Base-by-base conservation (phyloP, 1,140 invertebrate genomes). In the Brachionus paranguensis region DNA sequence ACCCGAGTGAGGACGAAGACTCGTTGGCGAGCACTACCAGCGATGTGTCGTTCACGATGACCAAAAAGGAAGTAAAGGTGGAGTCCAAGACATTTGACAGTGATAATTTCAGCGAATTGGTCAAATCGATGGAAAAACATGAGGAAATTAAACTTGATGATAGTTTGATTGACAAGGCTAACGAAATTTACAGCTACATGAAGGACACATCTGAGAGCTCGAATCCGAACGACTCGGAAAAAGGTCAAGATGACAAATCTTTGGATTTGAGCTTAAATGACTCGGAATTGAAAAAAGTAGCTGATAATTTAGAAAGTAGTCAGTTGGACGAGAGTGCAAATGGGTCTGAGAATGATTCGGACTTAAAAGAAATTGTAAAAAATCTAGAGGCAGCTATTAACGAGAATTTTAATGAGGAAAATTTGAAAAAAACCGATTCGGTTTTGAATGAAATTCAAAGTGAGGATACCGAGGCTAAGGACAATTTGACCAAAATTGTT, bases 371-470 rank as follows among this genome's bases (percentile, higher is more conserved):
- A 76, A 14, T 76, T 10, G 72, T 17, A 24, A 47, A 50, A 29
- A 76, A 76, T 76, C 12, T 76, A 53, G 72, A 76, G 27, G 41
- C 72, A 12, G 43, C 72, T 53, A 50, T 76, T 1, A 76, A 76
- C 14, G 72, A 76, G 17, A 76, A 45, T 50, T 50, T 76, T 27
- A 76, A 76, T 50, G 72, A 76, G 14, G 33, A 37, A 43, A 45
- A 45, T 27, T 24, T 50, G 2, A 45, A 14, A 17, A 43, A 72
- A 20, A 72, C 14, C 33, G 11, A 17, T 20, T 20, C 68, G 8
- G 33, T 43, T 43, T 12, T 20, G 4, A 41, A 41, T 43, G 68
- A 72, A 17, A 41, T 72, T 6, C 41, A 72, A 1, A 72, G 37
- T 41, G 17, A 41, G 10, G 8, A 68, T 2, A 0, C n/a, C 6